Evolutionary conservation across 2,888 invertebrate species (phyloP).

Genomic region (Dolichomitus sp.): DNA sequence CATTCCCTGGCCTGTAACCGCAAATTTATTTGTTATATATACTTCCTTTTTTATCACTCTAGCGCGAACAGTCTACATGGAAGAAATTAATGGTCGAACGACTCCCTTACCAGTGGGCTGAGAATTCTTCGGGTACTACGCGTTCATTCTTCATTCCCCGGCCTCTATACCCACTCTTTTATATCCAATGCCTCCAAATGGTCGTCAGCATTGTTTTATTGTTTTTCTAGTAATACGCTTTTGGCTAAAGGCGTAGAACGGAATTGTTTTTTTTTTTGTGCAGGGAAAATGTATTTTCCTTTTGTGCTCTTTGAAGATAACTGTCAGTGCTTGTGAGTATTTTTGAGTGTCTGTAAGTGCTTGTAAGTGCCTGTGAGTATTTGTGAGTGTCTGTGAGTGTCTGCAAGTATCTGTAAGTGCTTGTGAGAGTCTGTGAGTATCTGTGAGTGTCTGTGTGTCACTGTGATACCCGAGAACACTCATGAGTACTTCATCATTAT

Average conservation of each 20-base stretch:
- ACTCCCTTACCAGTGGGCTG: not conserved
- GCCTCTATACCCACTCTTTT: not conserved
- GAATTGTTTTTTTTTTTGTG: constrained; percentile 4
- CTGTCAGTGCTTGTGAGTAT: not conserved
- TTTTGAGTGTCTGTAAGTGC: no score
- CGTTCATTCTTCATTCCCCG: constrained; percentile 19
- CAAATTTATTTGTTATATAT: constrained; percentile 51
- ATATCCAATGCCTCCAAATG: not conserved
- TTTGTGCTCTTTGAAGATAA: not conserved
- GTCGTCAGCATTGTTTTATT: not conserved
- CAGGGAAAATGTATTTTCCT: not conserved
- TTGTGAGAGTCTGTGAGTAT: not conserved
- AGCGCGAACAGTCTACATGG: constrained; percentile 14
- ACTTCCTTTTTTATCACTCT: constrained; percentile 9
- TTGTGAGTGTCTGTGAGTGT: not conserved
- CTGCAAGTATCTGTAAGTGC: not conserved
- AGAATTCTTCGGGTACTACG: constrained; percentile 32
- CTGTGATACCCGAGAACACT: no score
- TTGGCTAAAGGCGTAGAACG: not conserved
- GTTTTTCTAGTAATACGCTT: not conserved
- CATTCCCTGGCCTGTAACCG: constrained; percentile 46
- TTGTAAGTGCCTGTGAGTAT: no score
- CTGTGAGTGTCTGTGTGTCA: not conserved
- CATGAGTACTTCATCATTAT: not conserved
- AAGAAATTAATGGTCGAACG: constrained; percentile 59